Base-by-base conservation (phyloP, 2,888 invertebrate species). In the Drosophila barbarae region DNA sequence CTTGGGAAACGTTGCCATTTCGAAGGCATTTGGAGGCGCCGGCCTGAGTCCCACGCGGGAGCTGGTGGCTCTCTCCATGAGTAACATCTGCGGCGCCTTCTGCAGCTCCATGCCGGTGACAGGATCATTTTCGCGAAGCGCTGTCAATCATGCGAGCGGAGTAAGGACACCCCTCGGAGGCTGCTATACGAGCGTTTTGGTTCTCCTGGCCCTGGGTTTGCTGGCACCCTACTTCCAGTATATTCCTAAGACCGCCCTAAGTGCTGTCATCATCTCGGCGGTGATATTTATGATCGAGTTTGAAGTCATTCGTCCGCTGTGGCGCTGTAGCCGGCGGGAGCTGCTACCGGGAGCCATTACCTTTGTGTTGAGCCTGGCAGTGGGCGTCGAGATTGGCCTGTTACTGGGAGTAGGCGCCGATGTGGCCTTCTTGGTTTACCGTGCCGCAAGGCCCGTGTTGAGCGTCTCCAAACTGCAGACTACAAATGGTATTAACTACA, bases 201-300 rank as follows among this genome's bases (percentile, higher is more conserved):
- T 98, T 12, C 87, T 98, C 4, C 86, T 97, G 60, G 95, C 97
- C 0, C 90, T 98, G n/a, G 94, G 94, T 71, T 91, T 97, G 34
- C 91, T 98, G 23, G 96, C 97, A 2, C 96, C 96, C 0, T 95
- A 95, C 86, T 98, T 98, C 90, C 95, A 95, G 81, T 96, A 92
- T 89, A 96, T 96, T 87, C 96, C 96, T 0, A 96, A 96, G 90
- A 95, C 96, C 1, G 94, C 96, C 0, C 90, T 98, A 18, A 96
- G 96, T 35, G 96, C 97, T 4, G 97, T 98, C 46, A 97, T 98
- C 68, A 97, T 98, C 73, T 95, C 96, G 87, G 98, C 98, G 74
- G 98, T 98, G 69, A 94, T 98, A 88, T 96, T 96, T 90, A 97
- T 97, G 96, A 96, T 97, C 84, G 96, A 97, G 89, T 96, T 95